Percentiles rank a stretch among this genome's conserved stretches.
These are phyloP conservation scores for Pseudanteris insignis DNA, from an alignment of 2,888 invertebrate species.

Conservation along the genomic window DNA sequence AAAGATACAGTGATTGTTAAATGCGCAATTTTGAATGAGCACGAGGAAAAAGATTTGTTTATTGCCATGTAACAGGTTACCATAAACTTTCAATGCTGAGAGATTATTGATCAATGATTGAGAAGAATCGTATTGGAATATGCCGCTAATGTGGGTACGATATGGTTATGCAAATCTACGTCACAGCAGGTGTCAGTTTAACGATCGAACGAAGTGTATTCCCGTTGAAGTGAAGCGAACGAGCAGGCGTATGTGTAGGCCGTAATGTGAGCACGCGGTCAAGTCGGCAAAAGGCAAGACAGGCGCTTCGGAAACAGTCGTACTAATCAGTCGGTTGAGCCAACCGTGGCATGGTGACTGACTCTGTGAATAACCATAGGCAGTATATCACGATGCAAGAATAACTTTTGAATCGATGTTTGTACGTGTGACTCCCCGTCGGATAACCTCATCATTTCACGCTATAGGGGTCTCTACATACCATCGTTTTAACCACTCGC, in stretches of 20 bases:
- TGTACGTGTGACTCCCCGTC: constrained; percentile 61
- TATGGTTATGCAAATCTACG: constrained; percentile 61
- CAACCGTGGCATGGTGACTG: constrained; percentile 41
- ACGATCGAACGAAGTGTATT: constrained; percentile 51
- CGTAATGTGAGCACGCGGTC: constrained; percentile 47
- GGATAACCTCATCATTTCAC: constrained; percentile 65
- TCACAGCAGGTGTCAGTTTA: constrained; percentile 63
- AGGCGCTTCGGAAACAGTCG: constrained; percentile 46
- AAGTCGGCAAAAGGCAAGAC: constrained; percentile 45
- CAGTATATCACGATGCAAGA: constrained; percentile 60
- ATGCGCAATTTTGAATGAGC: no score
- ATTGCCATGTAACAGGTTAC: no score
- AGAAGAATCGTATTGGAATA: constrained; percentile 22
- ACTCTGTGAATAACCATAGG: constrained; percentile 51
- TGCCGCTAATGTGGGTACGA: constrained; percentile 53
- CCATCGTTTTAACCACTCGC: constrained; percentile 55
- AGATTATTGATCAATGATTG: constrained; percentile 28
- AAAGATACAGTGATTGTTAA: no score
- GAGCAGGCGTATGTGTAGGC: constrained; percentile 36
- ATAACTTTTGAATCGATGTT: constrained; percentile 63
- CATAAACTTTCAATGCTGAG: constrained; percentile 24
- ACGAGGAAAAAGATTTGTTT: no score
- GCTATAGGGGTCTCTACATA: constrained; percentile 64
- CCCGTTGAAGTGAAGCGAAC: constrained; percentile 39
- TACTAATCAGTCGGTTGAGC: constrained; percentile 29